Evolutionary conservation across 2,113 vertebrate genomes (phyloP).

Genomic region (Pseudorasbora parva): DNA sequence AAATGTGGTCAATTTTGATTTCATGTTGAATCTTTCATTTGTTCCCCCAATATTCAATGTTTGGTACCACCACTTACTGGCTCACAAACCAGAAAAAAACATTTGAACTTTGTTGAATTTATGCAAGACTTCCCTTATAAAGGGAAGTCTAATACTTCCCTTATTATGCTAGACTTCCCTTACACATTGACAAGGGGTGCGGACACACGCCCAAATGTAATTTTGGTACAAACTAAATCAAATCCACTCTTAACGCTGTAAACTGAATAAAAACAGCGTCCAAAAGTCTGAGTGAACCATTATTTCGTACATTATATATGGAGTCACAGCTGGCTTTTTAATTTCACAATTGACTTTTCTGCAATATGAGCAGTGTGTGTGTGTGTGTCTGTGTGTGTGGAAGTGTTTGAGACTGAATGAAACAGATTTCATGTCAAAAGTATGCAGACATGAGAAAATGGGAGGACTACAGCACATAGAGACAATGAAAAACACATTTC

Average conservation of each 20-base stretch:
- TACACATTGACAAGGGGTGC: no score
- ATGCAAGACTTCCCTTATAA: no score
- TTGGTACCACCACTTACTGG: constrained; percentile 48
- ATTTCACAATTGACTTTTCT: constrained; percentile 51
- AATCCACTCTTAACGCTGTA: constrained; percentile 26
- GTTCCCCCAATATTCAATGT: background rate
- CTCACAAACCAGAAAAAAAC: constrained; percentile 4
- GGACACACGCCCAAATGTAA: background rate
- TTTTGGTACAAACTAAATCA: constrained; percentile 61
- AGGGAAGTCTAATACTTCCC: no score
- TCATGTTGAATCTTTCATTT: background rate
- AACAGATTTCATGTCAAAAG: constrained; percentile 51
- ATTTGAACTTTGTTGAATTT: background rate
- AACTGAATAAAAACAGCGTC: constrained; percentile 7
- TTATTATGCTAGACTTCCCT: no score
- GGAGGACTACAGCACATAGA: constrained; percentile 28
- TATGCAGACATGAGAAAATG: constrained; percentile 42
- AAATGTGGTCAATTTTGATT: background rate
- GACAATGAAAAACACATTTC: constrained; percentile 56
- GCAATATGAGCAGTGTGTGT: constrained; percentile 25
- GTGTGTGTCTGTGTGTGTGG: no score
- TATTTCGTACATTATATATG: constrained; percentile 15
- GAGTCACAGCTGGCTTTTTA: constrained; percentile 41
- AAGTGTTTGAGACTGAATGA: constrained; percentile 1
- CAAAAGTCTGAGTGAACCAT: background rate